Base-by-base conservation (phyloP, 1,140 invertebrate species). In the Drosophila kohkoa region DNA sequence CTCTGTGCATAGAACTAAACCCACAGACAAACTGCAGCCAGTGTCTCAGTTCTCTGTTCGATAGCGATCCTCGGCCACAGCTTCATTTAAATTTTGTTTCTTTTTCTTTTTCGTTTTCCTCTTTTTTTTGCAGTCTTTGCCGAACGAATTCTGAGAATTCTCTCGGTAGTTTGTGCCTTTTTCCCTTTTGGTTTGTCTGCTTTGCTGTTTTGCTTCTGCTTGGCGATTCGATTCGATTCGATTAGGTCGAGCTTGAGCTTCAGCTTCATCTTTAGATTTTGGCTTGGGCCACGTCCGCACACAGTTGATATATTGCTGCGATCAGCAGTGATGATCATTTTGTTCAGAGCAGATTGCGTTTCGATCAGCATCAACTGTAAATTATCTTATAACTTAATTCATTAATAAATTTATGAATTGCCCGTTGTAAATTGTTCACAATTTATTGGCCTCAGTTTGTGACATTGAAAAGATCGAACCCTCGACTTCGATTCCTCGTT, bases 371-470 rank as follows among this genome's bases (percentile, higher is more conserved):
- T 73, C 67, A 79, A 81, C 79, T 79, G 79, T 80, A 91, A 91
- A 91, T 91, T 91, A 91, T 83, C 81, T 91, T 91, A 91, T 91
- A 91, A 91, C 89, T 91, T 91, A 91, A 91, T 91, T 91, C 89
- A 91, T 91, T 91, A 91, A 91, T 89, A 91, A 91, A 91, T 91
- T 91, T 88, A 91, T 91, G 83, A 91, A 91, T 89, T 86, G 79
- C 63, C 76, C 67, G 89, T 81, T 90, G 90, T 86, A 91, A 91
- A 82, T 91, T 91, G 83, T 86, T 70, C 69, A 75, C 52, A 85
- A 91, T 90, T 90, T 88, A 91, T 91, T 90, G 77, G 67, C 15
- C 51, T 30, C 68, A 71, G 66, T 65, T 25, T 71, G 60, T 76
- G 81, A 73, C 85, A 89, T 69, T 81, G 60, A 30, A 77, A 54